These are phyloP conservation scores for Addax nasomaculatus DNA, from an alignment of 2,113 vertebrate genomes.

Conservation along the genomic window DNA sequence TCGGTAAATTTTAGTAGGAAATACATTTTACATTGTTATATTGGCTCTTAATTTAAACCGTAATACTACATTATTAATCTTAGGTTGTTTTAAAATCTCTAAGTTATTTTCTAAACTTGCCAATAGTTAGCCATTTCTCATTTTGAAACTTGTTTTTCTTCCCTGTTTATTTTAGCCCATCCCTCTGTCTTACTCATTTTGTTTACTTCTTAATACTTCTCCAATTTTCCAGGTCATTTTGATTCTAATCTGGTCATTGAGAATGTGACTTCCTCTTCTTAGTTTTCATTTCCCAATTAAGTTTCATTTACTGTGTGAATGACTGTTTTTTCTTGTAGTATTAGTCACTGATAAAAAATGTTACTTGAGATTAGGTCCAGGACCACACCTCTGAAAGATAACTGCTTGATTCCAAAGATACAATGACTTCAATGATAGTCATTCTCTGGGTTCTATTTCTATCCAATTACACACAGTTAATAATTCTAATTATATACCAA, in stretches of 20 bases:
- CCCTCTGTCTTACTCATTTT: slow-evolving; percentile 3
- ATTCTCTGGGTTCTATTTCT: neutral
- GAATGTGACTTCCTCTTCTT: slow-evolving; percentile 69
- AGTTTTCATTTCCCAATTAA: slow-evolving; percentile 59
- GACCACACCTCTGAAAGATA: slow-evolving; percentile 27
- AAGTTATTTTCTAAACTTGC: neutral
- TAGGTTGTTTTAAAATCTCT: neutral
- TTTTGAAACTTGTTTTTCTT: slow-evolving; percentile 32
- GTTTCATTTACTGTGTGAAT: slow-evolving; percentile 56
- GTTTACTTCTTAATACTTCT: slow-evolving; percentile 63
- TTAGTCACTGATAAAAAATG: slow-evolving; percentile 70
- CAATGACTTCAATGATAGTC: neutral
- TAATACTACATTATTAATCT: neutral
- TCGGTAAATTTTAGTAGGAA: neutral
- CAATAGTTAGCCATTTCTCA: neutral
- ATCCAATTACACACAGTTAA: neutral
- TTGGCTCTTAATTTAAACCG: slow-evolving; percentile 20
- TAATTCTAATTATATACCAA: neutral
- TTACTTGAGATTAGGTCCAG: neutral
- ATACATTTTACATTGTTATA: neutral
- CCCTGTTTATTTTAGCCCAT: slow-evolving; percentile 5
- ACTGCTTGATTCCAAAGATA: neutral
- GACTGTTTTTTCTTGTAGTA: slow-evolving; percentile 39
- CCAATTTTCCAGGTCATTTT: slow-evolving; percentile 56
- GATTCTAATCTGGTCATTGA: slow-evolving; percentile 58